phyloP scores from a whole-genome alignment of 2,888 invertebrate genomes.

The Escarpia spicata region DNA sequence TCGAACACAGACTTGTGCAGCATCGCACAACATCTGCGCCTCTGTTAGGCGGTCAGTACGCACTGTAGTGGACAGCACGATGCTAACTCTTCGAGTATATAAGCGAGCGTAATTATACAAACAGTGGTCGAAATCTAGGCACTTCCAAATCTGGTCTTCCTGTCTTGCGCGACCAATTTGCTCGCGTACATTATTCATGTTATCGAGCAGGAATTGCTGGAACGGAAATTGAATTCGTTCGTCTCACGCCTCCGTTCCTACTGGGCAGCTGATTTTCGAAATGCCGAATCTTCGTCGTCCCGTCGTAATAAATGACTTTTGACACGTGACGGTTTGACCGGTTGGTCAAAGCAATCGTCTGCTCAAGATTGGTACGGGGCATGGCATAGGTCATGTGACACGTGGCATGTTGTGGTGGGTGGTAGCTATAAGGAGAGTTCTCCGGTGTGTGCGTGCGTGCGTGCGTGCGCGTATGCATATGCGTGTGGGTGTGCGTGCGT shows the following conservation, averaged over 20 bases:
- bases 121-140: neutral
- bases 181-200: neutral
- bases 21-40: neutral
- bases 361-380: neutral
- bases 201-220: neutral
- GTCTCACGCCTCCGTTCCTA: neutral
- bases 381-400: neutral
- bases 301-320: neutral
- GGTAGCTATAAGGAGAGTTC: neutral
- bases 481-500: neutral
- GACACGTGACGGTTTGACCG: neutral
- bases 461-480: neutral
- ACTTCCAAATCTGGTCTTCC: neutral
- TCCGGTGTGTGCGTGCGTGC: neutral
- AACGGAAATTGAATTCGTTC: neutral
- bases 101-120: slow-evolving; percentile 6
- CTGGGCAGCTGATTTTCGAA: neutral
- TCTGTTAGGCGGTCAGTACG: neutral
- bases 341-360: neutral
- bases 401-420: neutral
- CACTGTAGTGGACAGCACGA: neutral
- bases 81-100: neutral
- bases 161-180: neutral
- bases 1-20: neutral
- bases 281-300: neutral